These are phyloP conservation scores for Sakesphorus luctuosus DNA, from an alignment of 2,113 vertebrate genomes.

Conservation along the genomic window DNA sequence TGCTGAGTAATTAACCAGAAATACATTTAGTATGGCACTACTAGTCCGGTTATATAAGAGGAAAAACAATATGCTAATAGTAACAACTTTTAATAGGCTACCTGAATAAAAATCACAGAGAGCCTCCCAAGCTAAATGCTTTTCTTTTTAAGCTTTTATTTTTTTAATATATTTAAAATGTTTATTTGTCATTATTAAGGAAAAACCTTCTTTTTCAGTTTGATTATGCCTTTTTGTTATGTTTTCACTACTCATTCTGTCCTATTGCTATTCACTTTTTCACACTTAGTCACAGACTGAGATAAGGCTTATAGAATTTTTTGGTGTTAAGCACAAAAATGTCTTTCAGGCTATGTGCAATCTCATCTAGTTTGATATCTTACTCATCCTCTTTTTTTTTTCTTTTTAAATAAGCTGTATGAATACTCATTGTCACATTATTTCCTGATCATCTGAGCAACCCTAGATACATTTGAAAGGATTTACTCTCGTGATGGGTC, in stretches of 20 bases:
- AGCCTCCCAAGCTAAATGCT: neutral
- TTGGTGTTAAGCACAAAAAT: neutral
- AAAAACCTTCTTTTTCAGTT: neutral
- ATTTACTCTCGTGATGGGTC: neutral
- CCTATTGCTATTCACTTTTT: neutral
- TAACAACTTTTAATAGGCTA: neutral
- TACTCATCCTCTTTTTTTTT: neutral
- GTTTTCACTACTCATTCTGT: neutral
- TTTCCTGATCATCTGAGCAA: conserved; percentile 11
- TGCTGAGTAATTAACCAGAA: conserved; percentile 6
- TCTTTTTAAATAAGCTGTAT: neutral
- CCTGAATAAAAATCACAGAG: neutral
- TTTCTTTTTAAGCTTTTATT: neutral
- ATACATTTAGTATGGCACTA: neutral
- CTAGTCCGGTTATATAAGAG: conserved; percentile 1
- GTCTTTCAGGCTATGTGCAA: neutral
- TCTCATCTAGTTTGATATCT: neutral
- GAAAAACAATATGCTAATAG: neutral
- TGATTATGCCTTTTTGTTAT: neutral
- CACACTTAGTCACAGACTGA: neutral
- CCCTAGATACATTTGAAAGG: conserved; percentile 23
- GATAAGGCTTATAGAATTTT: neutral
- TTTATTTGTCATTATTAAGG: neutral
- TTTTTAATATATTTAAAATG: neutral
- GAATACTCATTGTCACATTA: neutral